Evolutionary conservation across 1,140 invertebrate genomes (phyloP), one percentile per base, ranked within the genome.

Genomic region (Drosophila gunungcola): DNA sequence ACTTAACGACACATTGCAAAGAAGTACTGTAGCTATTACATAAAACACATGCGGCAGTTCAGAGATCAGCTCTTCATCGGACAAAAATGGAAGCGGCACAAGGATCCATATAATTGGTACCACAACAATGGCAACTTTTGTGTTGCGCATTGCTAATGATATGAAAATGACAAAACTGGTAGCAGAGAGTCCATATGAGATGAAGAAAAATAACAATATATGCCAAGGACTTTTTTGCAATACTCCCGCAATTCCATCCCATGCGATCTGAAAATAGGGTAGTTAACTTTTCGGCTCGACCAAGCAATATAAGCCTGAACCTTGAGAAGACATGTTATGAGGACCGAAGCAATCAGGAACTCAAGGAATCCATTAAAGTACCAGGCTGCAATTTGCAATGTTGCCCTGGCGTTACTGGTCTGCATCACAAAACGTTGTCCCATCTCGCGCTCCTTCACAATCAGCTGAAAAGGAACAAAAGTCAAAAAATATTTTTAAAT

Each of bases 1-100:
- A 16, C 64, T 53, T 1, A 86, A 11, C 0, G 83, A 51, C 32
- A 86, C 78, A 72, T 86, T 86, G 39, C 78, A 78, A 1, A 86
- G 4, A 0, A 84, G 0, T 1, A 72, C 5, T 1, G 69, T 48
- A 4, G 46, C 36, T 0, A 54, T 0, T 2, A 39, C 4, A 11
- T 73, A 34, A 0, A 77, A 2, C 0, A 9, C 0, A 29, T 48
- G 1, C 0, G 67, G 42, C 12, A 12, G 0, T 0, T 32, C 3
- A 0, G 45, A 39, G 0, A 52, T 38, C 1, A 81, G 1, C 0
- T 43, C 4, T 3, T 70, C 49, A 0, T 13, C 41, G 1, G 57
- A 39, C 0, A 86, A 4, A 12, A 86, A 25, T 0, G 82, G 82
- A 4, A 86, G 16, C 0, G 61, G 39, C 9, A 27, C 3, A 3